These are phyloP conservation scores for Stratiomys singularior DNA, from an alignment of 2,888 invertebrate species.

Conservation along the genomic window DNA sequence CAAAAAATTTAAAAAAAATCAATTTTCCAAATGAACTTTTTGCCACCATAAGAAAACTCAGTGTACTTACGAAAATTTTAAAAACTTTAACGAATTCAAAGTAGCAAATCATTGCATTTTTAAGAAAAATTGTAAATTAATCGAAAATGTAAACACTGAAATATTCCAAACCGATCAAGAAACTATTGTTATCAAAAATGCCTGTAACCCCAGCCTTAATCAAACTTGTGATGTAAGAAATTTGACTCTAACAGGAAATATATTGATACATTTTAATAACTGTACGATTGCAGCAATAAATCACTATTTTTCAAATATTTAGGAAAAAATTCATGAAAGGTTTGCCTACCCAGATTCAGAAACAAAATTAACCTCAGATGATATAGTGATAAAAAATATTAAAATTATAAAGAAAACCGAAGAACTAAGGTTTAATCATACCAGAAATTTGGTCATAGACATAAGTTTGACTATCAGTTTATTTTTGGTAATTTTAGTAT, in stretches of 20 bases:
- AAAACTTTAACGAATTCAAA: too few species aligned
- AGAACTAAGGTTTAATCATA: neutral
- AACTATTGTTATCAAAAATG: too few species aligned
- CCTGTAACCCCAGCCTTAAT: too few species aligned
- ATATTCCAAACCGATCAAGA: too few species aligned
- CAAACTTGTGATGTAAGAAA: too few species aligned
- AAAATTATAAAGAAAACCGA: constrained; percentile 8
- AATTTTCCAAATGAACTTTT: neutral
- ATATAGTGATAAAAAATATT: neutral
- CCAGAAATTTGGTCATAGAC: neutral
- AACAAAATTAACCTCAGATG: neutral
- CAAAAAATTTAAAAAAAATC: neutral
- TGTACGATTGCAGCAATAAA: constrained; percentile 5
- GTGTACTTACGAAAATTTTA: too few species aligned
- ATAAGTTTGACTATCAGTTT: neutral
- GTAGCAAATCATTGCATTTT: too few species aligned
- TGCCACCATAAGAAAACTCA: too few species aligned
- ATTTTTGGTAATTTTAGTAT: neutral
- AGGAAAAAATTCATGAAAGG: too few species aligned
- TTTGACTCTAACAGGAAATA: constrained; percentile 5
- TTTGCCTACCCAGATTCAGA: neutral
- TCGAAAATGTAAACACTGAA: too few species aligned
- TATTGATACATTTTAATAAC: neutral
- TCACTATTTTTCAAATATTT: too few species aligned
- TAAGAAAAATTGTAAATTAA: too few species aligned